Base-by-base conservation (phyloP, 2,888 invertebrate species). In the Conops quadrifasciatus region DNA sequence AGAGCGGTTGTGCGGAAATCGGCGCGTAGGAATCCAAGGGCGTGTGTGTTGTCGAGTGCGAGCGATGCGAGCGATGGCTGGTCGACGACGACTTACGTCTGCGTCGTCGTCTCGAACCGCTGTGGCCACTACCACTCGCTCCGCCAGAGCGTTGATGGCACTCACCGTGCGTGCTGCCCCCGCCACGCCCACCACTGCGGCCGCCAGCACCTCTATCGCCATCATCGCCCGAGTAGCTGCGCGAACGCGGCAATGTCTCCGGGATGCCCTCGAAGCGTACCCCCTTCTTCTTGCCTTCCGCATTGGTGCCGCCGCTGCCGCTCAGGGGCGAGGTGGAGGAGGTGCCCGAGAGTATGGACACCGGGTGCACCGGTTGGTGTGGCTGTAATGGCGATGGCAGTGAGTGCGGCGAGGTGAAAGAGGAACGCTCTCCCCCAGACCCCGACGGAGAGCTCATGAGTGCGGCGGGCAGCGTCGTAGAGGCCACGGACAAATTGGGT, bases 401-500 rank as follows among this genome's bases (percentile, higher is more conserved):
- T n/a, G 77, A 77, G 30, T 82, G 83, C 21, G 78, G 79, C n/a
- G 83, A 83, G 24, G 83, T 80, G 62, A 77, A 78, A 1, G 83
- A 76, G n/a, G 83, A 83, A 4, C 83, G 79, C 11, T 83, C 84
- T 7, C 83, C 83, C 0, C 78, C 79, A 0, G 84, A 83, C 65
- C 83, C 82, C 0, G 82, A 83, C 2, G 83, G 83, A 0, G 83
- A 83, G 28, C 84, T 81, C 80, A 84, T 81, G 51, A 85, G 74
- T 67, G 83, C 83, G 0, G 82, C 80, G 2, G 85, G 84, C 73
- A 85, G 74, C 49, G 85, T 84, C 1, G 86, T 85, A 26, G 89
- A 89, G 4, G 89, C 89, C 70, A 85, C 87, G 83, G 89, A 89
- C 49, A 88, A 84, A 71, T 87, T 87, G n/a, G 87, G 85, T 16